These are phyloP conservation scores for Pelobates cultripes DNA, from an alignment of 2,797 vertebrate species.

Conservation along the genomic window DNA sequence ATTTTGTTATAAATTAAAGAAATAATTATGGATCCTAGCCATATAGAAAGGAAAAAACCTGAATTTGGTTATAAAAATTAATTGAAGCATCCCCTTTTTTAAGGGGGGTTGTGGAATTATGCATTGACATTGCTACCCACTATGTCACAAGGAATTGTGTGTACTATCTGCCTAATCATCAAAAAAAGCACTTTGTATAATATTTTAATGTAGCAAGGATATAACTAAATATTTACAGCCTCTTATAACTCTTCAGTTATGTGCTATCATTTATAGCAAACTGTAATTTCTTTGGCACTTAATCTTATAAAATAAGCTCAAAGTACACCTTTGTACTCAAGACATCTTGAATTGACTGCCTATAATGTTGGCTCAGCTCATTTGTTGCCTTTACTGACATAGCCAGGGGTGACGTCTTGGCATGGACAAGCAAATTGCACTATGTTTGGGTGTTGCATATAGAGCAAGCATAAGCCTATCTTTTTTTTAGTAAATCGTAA, in stretches of 20 bases:
- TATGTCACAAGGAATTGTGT: not conserved
- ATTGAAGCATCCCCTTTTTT: no score
- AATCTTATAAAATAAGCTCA: not conserved
- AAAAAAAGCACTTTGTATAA: constrained; percentile 19
- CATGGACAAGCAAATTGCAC: constrained; percentile 47
- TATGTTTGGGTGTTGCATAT: constrained; percentile 30
- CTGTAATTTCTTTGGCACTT: constrained; percentile 3
- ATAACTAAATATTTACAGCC: not conserved
- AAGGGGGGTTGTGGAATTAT: no score
- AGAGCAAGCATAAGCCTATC: constrained; percentile 7
- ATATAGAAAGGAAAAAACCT: no score
- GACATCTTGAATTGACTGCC: constrained; percentile 9
- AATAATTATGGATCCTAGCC: no score
- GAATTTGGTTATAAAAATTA: no score
- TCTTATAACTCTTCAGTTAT: not conserved
- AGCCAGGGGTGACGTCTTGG: constrained; percentile 47
- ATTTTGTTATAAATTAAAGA: no score
- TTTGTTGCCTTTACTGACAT: constrained; percentile 47
- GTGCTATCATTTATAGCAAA: no score
- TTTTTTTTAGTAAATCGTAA: not conserved
- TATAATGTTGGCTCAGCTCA: constrained; percentile 10
- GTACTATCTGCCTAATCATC: constrained; percentile 12
- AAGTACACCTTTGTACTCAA: not conserved
- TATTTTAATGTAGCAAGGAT: not conserved
- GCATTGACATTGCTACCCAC: no score